Conservation (phyloP, 2,888 invertebrate species). For the Epinotia bilunana region DNA sequence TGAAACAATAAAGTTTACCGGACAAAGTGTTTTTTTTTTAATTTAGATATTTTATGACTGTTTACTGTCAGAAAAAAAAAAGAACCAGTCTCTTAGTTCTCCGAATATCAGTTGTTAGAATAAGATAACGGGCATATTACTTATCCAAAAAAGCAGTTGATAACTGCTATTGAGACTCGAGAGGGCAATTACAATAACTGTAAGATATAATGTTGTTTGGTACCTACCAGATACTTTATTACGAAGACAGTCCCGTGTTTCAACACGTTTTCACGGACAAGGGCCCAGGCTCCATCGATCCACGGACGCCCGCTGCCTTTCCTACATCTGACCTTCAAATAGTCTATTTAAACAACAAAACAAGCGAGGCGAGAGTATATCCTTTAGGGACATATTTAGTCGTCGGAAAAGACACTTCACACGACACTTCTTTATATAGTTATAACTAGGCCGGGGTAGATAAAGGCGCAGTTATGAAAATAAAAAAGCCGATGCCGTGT, state of each 20-base stretch:
- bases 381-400: background rate
- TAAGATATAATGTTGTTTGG: too few species aligned
- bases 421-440: too few species aligned
- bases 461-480: background rate
- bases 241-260: background rate
- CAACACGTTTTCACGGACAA: background rate
- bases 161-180: too few species aligned
- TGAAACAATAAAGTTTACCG: conserved; percentile 72
- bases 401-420: too few species aligned
- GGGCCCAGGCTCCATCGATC: background rate
- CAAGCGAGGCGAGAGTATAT: background rate
- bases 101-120: background rate
- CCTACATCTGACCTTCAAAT: conserved; percentile 1
- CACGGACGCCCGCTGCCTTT: background rate
- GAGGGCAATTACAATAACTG: too few species aligned
- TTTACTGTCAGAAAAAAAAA: too few species aligned
- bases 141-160: too few species aligned
- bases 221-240: background rate
- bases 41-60: background rate
- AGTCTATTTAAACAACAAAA: background rate
- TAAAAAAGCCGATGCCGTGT: background rate
- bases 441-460: too few species aligned
- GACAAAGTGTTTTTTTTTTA: conserved; percentile 51
- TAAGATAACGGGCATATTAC: background rate
- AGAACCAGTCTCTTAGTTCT: too few species aligned